Base-by-base conservation (phyloP, 2,797 vertebrate genomes). In the Rhadinocentrus ornatus region DNA sequence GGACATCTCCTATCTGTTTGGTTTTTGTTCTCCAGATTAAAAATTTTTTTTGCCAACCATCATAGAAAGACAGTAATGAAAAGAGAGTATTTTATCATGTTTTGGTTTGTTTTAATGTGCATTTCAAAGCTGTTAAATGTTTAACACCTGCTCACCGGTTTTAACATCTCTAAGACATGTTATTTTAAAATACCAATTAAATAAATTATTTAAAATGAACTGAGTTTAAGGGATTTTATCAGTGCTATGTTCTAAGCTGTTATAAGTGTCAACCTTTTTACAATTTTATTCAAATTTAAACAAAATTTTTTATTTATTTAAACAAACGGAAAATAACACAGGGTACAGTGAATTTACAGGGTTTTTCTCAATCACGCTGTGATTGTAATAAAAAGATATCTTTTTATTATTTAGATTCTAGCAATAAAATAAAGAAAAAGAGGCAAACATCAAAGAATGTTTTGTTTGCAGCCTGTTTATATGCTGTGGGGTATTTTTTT, bases 391-490 rank as follows among this genome's bases (percentile, higher is more conserved):
- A 65, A 67, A 22, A 18, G 13, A 70, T 6, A 6, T 31, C 31
- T 48, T 2, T 71, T 63, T 53, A 22, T 39, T 60, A 4, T 61
- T 29, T 69, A 22, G 27, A 66, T 77, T 78, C 62, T 26, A 71
- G 18, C 9, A 27, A 32, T 55, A n/a, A 57, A 34, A 22, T 61
- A 20, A 74, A 57, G 56, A 58, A 66, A 44, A 54, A 82, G 48
- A 58, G 41, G 41, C 69, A 80, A 60, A 55, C 72, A 77, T 69
- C 68, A 66, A 69, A 24, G 27, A 80, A 10, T 66, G 31, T 76
- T 84, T 85, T 85, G 77, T 89, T 81, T 82, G 72, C 52, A 62
- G 62, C 57, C 24, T 80, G 65, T 75, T 73, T 82, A 73, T 67
- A 50, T 86, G 62, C 56, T 44, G 29, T 26, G 41, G 41, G 62